Percentiles rank a stretch among this genome's conserved stretches.
phyloP scores from a whole-genome alignment of 92 coral and sea anemone species.

The Diadumene lineata region DNA sequence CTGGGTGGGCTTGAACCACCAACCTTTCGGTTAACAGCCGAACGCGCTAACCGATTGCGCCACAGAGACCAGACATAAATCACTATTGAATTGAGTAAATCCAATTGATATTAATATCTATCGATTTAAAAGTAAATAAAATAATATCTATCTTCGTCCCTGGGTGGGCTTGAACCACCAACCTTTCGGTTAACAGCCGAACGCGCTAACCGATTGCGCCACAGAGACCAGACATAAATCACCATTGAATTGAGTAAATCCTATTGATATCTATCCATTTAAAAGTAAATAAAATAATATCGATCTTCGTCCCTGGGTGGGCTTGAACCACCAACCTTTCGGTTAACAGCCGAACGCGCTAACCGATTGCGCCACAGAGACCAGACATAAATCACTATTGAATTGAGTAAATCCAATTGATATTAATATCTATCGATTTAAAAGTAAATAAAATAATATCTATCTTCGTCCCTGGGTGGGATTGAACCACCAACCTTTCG shows the following conservation, averaged over 20 bases:
- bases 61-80: conserved; percentile 70
- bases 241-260: neutral
- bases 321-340: conserved; percentile 90
- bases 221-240: neutral
- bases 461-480: conserved; percentile 8
- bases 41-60: conserved; percentile 99
- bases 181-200: conserved; percentile 20
- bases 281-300: no score
- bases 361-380: conserved; percentile 80
- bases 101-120: no score
- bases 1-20: conserved; percentile 78
- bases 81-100: neutral
- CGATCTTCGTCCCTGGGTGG: conserved; percentile 20
- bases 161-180: conserved; percentile 18
- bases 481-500: conserved; percentile 99
- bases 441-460: no score
- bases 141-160: neutral
- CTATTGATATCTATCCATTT: neutral
- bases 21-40: conserved; percentile 99
- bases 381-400: neutral
- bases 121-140: neutral
- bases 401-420: neutral
- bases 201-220: conserved; percentile 18
- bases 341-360: conserved; percentile 99
- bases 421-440: no score